These are phyloP conservation scores for Zaprionus capensis DNA, from an alignment of 1,140 invertebrate species.

Conservation along the genomic window DNA sequence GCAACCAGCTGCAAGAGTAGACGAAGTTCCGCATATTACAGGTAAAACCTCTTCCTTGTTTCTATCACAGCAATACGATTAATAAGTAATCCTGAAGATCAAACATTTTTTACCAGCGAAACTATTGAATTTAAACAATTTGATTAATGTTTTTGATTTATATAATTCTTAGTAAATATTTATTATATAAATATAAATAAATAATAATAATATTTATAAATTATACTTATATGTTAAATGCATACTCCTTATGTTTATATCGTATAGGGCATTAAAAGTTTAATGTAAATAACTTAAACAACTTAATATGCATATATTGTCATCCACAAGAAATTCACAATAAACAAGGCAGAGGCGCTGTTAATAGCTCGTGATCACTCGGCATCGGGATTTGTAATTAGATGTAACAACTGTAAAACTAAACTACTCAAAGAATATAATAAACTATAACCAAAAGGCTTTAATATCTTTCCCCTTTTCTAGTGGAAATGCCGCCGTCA, in stretches of 20 bases:
- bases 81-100: too few relatives aligned
- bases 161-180: too few relatives aligned
- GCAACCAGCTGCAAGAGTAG: background rate
- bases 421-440: background rate
- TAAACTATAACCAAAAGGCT: background rate
- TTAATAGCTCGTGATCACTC: background rate
- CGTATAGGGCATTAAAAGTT: constrained; percentile 2
- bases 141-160: background rate
- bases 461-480: background rate
- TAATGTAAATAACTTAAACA: constrained; percentile 5
- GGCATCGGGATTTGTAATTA: background rate
- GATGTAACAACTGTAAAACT: background rate
- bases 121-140: too few relatives aligned
- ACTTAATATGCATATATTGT: constrained; percentile 31
- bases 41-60: too few relatives aligned
- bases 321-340: background rate
- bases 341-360: background rate
- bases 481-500: background rate
- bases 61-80: too few relatives aligned
- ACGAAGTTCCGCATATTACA: background rate
- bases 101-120: too few relatives aligned
- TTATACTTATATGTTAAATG: background rate
- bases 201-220: too few relatives aligned
- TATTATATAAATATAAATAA: too few relatives aligned
- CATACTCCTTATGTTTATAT: background rate